These are phyloP conservation scores for Luperina testacea DNA, from an alignment of 2,888 invertebrate species.

Conservation along the genomic window DNA sequence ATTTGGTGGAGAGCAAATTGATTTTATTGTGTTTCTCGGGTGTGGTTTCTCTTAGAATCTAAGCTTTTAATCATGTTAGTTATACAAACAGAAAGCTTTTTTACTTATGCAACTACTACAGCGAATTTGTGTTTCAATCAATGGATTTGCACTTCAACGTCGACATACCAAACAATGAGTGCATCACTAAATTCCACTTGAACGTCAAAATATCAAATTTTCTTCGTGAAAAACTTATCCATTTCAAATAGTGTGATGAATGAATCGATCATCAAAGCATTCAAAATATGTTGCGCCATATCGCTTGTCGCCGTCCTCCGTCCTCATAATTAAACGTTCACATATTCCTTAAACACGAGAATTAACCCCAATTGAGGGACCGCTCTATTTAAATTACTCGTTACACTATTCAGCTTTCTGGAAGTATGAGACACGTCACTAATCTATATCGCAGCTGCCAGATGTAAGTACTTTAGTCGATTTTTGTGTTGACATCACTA, in stretches of 20 bases:
- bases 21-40: conserved; percentile 67
- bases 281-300: conserved; percentile 71
- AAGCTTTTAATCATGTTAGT: conserved; percentile 42
- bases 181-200: background rate
- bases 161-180: background rate
- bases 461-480: conserved; percentile 51
- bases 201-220: background rate
- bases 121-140: background rate
- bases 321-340: conserved; percentile 86
- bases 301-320: conserved; percentile 72
- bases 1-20: conserved; percentile 70
- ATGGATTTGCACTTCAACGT: background rate
- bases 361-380: conserved; percentile 90
- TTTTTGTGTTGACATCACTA: conserved; percentile 55
- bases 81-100: conserved; percentile 23
- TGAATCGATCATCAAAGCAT: conserved; percentile 65
- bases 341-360: conserved; percentile 89
- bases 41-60: conserved; percentile 64
- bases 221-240: background rate
- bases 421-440: conserved; percentile 88
- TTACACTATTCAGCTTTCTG: conserved; percentile 89
- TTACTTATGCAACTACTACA: background rate
- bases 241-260: conserved; percentile 13
- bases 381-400: conserved; percentile 90
- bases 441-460: conserved; percentile 81